Evolutionary conservation across 2,888 invertebrate genomes (phyloP).

Genomic region (Hypomecis atomaria): DNA sequence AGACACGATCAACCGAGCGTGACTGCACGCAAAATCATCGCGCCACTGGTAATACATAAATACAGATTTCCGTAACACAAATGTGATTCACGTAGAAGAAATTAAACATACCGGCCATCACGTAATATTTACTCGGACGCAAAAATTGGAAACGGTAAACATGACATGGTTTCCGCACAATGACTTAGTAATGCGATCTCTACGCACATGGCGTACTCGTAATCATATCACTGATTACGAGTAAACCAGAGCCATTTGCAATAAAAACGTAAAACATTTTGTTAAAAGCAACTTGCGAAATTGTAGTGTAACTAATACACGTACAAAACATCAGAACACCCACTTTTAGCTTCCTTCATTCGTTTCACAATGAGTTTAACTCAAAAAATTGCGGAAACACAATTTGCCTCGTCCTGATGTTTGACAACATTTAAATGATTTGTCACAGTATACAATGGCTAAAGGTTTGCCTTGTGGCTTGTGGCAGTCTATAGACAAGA

Average conservation of each 20-base stretch:
- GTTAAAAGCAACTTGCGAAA: too few species aligned
- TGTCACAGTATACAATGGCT: constrained; percentile 19
- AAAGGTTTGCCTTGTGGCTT: constrained; percentile 44
- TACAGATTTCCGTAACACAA: constrained; percentile 35
- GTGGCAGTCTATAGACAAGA: constrained; percentile 45
- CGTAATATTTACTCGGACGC: constrained; percentile 23
- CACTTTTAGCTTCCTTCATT: not conserved
- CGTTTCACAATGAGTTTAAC: constrained; percentile 1
- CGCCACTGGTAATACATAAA: constrained; percentile 43
- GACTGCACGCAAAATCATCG: constrained; percentile 58
- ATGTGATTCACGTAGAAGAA: constrained; percentile 27
- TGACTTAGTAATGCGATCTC: constrained; percentile 16
- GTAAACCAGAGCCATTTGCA: constrained; percentile 6
- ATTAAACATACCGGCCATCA: constrained; percentile 26
- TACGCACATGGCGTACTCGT: constrained; percentile 29
- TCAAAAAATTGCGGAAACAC: constrained; percentile 32
- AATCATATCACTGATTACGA: too few species aligned
- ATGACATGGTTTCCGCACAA: constrained; percentile 23
- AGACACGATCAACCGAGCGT: constrained; percentile 50
- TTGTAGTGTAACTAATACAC: too few species aligned
- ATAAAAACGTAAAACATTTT: not conserved
- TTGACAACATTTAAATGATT: constrained; percentile 23
- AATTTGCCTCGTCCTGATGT: constrained; percentile 23
- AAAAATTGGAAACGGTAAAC: constrained; percentile 27
- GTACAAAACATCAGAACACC: too few species aligned